Conservation (phyloP, 53 echinoderm and acorn worm genomes). For the Luidia sarsii region DNA sequence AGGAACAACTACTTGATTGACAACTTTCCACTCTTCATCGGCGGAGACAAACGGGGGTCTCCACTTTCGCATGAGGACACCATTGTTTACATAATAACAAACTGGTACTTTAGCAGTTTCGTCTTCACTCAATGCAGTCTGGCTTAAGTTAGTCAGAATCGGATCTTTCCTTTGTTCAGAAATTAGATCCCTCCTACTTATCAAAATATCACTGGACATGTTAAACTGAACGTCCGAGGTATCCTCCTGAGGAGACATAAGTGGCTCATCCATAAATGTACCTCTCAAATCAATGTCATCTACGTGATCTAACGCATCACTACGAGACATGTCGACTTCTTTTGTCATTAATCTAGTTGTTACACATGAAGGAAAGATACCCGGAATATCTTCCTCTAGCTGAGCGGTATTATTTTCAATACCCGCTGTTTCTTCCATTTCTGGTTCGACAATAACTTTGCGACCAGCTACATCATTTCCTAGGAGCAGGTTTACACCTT, state of each 20-base stretch:
- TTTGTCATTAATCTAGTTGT: conserved; percentile 57
- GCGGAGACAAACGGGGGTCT: conserved; percentile 61
- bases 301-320: not conserved
- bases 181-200: conserved; percentile 2
- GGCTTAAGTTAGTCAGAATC: not conserved
- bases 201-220: not conserved
- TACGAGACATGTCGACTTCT: not conserved
- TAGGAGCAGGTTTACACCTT: conserved; percentile 59
- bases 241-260: not conserved
- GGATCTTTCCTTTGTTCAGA: conserved; percentile 38
- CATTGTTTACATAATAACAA: conserved; percentile 23
- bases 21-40: conserved; percentile 54
- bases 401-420: conserved; percentile 16
- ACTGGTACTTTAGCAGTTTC: conserved; percentile 19
- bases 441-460: conserved; percentile 22
- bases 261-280: conserved; percentile 4
- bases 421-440: not conserved
- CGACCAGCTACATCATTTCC: conserved; percentile 70
- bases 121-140: not conserved
- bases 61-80: conserved; percentile 78
- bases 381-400: conserved; percentile 41
- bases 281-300: conserved; percentile 7
- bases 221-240: not conserved
- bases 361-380: conserved; percentile 69
- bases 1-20: conserved; percentile 57